Base-by-base conservation (phyloP, 2,797 vertebrate species). In the Aselliscus stoliczkanus region DNA sequence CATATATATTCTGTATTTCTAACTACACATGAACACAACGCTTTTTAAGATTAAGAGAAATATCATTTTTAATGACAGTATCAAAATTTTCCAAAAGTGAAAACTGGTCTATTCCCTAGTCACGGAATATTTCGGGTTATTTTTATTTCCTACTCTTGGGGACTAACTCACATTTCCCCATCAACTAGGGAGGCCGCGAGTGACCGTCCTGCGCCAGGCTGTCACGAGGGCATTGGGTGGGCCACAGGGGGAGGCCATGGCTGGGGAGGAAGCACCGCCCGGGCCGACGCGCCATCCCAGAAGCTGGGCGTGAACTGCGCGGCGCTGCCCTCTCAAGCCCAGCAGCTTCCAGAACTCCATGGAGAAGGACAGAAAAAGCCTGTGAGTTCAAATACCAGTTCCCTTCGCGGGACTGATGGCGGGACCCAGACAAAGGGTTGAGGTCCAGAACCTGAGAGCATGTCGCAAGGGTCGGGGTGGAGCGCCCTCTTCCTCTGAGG, bases 191-290 rank as follows among this genome's bases (percentile, higher is more conserved):
- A 76, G 52, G 90, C 69, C 29, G 3, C 17, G 1, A 5, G 20
- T 1, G 8, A 64, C 44, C 8, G 0, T 25, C 10, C 2, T 0
- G 10, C 9, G 0, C 25, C 14, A 34, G n/a, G n/a, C n/a, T 9
- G 14, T 3, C 50, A 20, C 17, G 23, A 17, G 25, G 39, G 54
- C 27, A 9, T 11, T 50, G 0, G 14, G 75, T 25, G 2, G 2
- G 37, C 29, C 15, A 10, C 0, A 0, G 23, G 14, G 18, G 10
- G 52, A 62, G n/a, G 47, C 67, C 44, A n/a, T 5, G 5, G 18
- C 1, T 3, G 17, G 6, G 10, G 21, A 25, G 15, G 50, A 10
- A 56, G 84, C 4, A 27, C 44, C 7, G 3, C 7, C 11, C 0
- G 47, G 34, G 23, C 2, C 1, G 27, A 54, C 54, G 2, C 0